Conservation (phyloP, 2,888 invertebrate genomes). For the Ochropacha duplaris region DNA sequence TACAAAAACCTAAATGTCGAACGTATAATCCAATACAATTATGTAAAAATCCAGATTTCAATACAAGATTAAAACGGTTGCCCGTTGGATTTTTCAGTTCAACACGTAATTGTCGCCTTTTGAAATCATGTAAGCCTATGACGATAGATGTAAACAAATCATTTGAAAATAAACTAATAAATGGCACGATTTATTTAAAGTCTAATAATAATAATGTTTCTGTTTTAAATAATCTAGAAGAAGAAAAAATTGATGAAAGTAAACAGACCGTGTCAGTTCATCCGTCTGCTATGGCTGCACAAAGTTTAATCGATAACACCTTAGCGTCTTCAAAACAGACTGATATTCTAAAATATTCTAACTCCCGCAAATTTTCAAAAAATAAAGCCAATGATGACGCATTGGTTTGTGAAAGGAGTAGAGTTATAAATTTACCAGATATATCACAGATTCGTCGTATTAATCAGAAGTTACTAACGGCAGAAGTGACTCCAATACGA, state of each 20-base stretch:
- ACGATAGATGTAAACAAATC: conserved; percentile 67
- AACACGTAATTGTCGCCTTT: conserved; percentile 51
- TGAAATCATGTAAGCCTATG: conserved; percentile 62
- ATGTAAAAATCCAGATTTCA: conserved; percentile 76
- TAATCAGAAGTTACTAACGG: conserved; percentile 62
- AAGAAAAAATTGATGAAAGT: conserved; percentile 6
- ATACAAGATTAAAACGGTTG: conserved; percentile 64
- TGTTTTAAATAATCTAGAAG: conserved; percentile 10
- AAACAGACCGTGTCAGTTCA: conserved; percentile 33
- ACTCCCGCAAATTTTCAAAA: neutral
- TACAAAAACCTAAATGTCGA: conserved; percentile 62
- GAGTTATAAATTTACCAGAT: conserved; percentile 58
- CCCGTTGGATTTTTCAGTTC: conserved; percentile 60
- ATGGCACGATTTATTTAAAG: conserved; percentile 57
- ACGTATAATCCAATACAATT: conserved; percentile 62
- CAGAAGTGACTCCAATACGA: conserved; percentile 62
- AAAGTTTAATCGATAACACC: conserved; percentile 51
- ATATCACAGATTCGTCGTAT: conserved; percentile 56
- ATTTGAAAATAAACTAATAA: conserved; percentile 60
- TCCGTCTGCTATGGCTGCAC: conserved; percentile 51
- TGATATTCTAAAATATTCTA: neutral
- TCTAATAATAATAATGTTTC: conserved; percentile 10
- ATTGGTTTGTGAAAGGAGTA: conserved; percentile 45
- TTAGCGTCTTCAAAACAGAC: conserved; percentile 7
- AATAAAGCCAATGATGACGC: conserved; percentile 1